Conservation (phyloP, 1,140 invertebrate species). For the Leptinotarsa texana region DNA sequence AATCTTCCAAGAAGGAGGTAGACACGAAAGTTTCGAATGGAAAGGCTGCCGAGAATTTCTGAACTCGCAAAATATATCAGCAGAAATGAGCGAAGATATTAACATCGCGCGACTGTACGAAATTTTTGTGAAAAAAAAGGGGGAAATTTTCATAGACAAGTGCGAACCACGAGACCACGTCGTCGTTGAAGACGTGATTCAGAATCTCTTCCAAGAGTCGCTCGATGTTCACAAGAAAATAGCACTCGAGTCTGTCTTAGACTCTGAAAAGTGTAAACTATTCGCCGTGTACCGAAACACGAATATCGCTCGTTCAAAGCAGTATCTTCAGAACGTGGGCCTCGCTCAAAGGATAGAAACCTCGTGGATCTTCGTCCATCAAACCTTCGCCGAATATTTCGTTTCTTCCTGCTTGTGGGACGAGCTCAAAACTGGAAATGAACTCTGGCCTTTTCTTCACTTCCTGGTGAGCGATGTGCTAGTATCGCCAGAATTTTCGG, state of each 20-base stretch:
- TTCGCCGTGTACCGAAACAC: neutral
- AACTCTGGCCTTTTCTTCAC: neutral
- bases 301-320: neutral
- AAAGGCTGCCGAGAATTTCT: neutral
- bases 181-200: neutral
- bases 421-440: neutral
- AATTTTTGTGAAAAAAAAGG: neutral
- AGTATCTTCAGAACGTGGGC: neutral
- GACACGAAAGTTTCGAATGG: neutral
- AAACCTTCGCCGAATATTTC: neutral
- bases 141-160: neutral
- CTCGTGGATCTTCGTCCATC: neutral
- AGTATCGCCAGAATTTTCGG: neutral
- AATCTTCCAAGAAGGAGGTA: neutral
- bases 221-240: neutral
- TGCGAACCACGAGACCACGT: neutral
- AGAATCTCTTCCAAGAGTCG: neutral
- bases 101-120: neutral
- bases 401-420: neutral
- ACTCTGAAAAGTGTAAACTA: conserved; percentile 3
- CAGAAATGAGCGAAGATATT: neutral
- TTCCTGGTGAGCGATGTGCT: neutral
- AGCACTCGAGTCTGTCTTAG: neutral
- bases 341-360: neutral
- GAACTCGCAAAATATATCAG: neutral